phyloP scores from a whole-genome alignment of 2,113 vertebrate genomes.

The Saguinus imperator region DNA sequence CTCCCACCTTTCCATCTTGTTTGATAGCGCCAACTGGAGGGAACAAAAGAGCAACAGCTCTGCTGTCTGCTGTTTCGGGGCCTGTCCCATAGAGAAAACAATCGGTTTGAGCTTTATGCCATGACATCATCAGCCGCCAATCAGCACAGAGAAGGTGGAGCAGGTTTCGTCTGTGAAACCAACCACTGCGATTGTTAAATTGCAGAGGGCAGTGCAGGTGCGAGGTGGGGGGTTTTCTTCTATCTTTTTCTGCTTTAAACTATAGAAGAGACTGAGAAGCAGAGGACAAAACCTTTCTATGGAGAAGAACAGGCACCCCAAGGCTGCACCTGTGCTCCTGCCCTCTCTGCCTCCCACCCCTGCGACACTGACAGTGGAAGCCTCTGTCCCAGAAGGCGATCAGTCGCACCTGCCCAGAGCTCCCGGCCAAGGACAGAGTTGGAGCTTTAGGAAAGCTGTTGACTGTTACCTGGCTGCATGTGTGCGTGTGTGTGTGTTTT shows the following conservation, averaged over 20 bases:
- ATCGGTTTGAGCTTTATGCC: background rate
- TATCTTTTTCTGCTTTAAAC: background rate
- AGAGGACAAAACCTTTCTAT: background rate
- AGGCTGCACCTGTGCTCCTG: background rate
- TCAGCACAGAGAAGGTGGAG: conserved; percentile 17
- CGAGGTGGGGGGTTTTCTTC: background rate
- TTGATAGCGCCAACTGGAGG: background rate
- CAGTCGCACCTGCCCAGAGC: background rate
- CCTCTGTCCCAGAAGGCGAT: background rate
- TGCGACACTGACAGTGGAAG: background rate
- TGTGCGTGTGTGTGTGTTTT: background rate
- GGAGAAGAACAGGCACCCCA: background rate
- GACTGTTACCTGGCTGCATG: background rate
- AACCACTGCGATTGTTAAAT: background rate
- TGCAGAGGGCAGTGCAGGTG: background rate
- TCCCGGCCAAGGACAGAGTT: background rate
- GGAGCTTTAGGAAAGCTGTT: background rate
- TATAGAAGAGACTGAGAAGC: background rate
- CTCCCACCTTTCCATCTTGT: background rate
- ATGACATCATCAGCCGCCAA: conserved; percentile 59
- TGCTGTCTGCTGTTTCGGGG: background rate
- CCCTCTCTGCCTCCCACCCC: background rate
- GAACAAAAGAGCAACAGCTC: background rate
- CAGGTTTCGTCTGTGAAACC: background rate
- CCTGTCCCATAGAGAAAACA: conserved; percentile 29